Evolutionary conservation across 2,797 vertebrate species (phyloP).

Genomic region (Bovichtus diacanthus): DNA sequence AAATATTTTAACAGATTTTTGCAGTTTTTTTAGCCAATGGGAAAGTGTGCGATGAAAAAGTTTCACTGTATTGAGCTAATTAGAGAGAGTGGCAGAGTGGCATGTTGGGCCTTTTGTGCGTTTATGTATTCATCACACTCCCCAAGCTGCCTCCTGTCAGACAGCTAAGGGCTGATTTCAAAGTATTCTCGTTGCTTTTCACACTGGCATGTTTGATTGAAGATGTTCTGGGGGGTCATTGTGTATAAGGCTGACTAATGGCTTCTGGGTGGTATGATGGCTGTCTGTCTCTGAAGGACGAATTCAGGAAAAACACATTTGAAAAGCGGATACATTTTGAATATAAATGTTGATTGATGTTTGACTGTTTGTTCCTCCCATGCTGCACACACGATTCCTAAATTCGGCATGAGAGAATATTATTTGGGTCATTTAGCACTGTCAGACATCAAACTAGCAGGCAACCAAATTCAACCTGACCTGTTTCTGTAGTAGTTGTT

Average conservation of each 20-base stretch:
- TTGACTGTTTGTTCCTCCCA: slow-evolving; percentile 22
- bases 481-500: slow-evolving; percentile 39
- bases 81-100: slow-evolving; percentile 62
- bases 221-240: slow-evolving; percentile 50
- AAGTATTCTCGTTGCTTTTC: slow-evolving; percentile 56
- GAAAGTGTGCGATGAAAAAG: slow-evolving; percentile 49
- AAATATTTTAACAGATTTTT: slow-evolving; percentile 33
- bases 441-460: slow-evolving; percentile 41
- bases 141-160: slow-evolving; percentile 43
- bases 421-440: slow-evolving; percentile 41
- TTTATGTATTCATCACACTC: slow-evolving; percentile 61
- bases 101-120: slow-evolving; percentile 50
- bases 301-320: slow-evolving; percentile 27
- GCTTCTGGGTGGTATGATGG: slow-evolving; percentile 46
- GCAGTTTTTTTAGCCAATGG: slow-evolving; percentile 29
- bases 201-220: slow-evolving; percentile 66
- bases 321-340: slow-evolving; percentile 23
- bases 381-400: slow-evolving; percentile 5
- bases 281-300: slow-evolving; percentile 46
- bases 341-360: slow-evolving; percentile 25
- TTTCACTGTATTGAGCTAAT: slow-evolving; percentile 63
- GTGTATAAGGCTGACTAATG: slow-evolving; percentile 56
- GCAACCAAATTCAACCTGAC: slow-evolving; percentile 22
- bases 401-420: slow-evolving; percentile 39
- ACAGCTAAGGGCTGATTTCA: slow-evolving; percentile 68